Percentiles rank a stretch among this genome's conserved stretches.
Evolutionary conservation across 2,888 invertebrate species (phyloP).

Genomic region (Rhagonycha fulva): DNA sequence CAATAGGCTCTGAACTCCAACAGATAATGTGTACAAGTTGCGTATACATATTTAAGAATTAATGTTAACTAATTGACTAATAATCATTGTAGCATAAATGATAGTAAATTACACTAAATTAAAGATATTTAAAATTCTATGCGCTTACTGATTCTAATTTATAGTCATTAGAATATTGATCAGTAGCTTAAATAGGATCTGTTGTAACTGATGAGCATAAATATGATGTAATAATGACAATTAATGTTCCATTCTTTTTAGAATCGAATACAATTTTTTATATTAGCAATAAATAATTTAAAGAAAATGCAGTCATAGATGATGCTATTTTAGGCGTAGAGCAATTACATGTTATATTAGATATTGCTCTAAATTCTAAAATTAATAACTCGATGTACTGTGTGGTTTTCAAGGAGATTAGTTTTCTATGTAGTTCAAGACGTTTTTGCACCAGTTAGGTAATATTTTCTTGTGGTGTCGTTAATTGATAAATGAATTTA

Average conservation of each 20-base stretch:
- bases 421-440: background rate
- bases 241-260: background rate
- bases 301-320: background rate
- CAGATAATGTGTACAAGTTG: background rate
- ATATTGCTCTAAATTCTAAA: too few species aligned
- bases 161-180: background rate
- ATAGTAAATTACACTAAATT: background rate
- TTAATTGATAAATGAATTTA: background rate
- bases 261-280: background rate
- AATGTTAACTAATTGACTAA: background rate
- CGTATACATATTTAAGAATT: background rate
- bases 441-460: background rate
- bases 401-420: background rate
- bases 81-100: background rate
- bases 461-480: background rate
- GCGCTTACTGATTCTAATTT: background rate
- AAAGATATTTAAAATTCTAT: background rate
- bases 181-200: background rate
- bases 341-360: background rate
- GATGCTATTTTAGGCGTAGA: background rate
- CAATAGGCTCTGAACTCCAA: background rate
- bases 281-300: background rate
- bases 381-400: too few species aligned
- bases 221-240: background rate
- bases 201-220: background rate